Conservation (phyloP, 2,113 vertebrate species). For the Callospermophilus lateralis region DNA sequence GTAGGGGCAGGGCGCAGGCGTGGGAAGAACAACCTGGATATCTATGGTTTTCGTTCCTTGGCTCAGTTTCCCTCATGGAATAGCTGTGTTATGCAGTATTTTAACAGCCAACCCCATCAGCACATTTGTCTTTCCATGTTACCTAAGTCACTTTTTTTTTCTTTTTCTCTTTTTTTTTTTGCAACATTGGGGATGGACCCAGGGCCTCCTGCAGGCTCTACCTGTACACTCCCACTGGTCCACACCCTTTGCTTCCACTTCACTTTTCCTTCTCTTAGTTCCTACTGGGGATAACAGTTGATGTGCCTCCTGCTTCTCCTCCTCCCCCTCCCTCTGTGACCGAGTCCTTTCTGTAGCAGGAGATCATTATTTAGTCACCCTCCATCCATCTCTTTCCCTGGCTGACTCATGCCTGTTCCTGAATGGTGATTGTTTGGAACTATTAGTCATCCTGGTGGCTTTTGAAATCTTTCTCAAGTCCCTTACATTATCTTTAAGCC, state of each 20-base stretch:
- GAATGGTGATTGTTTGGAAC: neutral
- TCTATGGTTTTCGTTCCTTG: neutral
- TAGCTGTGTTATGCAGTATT: neutral
- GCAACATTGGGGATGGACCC: neutral
- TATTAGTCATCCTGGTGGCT: conserved; percentile 16
- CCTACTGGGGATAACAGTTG: neutral
- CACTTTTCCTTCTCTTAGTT: neutral
- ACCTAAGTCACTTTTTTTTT: neutral
- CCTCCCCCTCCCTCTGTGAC: neutral
- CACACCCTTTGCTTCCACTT: neutral
- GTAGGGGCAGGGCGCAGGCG: neutral
- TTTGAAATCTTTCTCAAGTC: neutral
- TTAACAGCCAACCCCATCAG: neutral
- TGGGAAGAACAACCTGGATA: neutral
- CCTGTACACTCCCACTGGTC: too few relatives aligned
- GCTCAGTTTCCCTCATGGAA: neutral
- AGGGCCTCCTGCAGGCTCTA: neutral
- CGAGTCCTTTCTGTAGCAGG: neutral
- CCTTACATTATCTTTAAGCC: neutral
- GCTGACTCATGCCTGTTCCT: conserved; percentile 53
- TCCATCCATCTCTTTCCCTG: neutral
- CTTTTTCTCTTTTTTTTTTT: neutral
- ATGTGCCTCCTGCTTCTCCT: too few relatives aligned
- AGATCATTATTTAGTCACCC: neutral
- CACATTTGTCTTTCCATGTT: neutral